A percentile compares a stretch with the other conserved stretches of the same genome.
phyloP scores from a whole-genome alignment of 2,888 invertebrate genomes.

The Clusia tigrina region DNA sequence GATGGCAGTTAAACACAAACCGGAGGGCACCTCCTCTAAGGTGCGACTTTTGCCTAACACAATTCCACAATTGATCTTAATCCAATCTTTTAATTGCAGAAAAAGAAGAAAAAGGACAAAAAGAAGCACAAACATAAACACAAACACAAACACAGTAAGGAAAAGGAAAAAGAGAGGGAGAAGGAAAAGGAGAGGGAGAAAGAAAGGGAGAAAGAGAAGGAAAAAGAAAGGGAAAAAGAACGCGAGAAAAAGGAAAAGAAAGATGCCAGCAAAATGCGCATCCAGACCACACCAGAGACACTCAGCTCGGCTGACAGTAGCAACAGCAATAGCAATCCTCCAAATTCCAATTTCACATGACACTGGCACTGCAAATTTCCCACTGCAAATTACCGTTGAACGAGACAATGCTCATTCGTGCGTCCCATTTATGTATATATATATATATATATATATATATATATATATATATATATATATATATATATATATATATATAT shows the following conservation, averaged over 20 bases:
- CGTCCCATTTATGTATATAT: too few species aligned
- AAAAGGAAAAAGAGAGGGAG: conserved; percentile 66
- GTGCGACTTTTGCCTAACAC: too few species aligned
- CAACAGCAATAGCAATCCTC: conserved; percentile 62
- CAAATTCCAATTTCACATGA: conserved; percentile 41
- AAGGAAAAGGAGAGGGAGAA: conserved; percentile 69
- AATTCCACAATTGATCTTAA: neutral
- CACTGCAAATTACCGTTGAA: too few species aligned
- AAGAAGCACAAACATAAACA: conserved; percentile 82
- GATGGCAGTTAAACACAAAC: conserved; percentile 65
- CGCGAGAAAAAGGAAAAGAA: conserved; percentile 65
- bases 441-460: too few species aligned
- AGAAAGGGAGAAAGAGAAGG: conserved; percentile 66
- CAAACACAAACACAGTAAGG: conserved; percentile 82
- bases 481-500: too few species aligned
- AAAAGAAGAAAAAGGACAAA: conserved; percentile 81
- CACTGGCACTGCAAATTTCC: too few species aligned
- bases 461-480: too few species aligned
- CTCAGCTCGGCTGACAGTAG: conserved; percentile 64
- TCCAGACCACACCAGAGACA: conserved; percentile 63
- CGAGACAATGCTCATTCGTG: too few species aligned
- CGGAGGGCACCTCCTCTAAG: conserved; percentile 68
- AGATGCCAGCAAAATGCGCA: conserved; percentile 58
- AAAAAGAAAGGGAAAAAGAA: conserved; percentile 67
- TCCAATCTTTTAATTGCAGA: conserved; percentile 64